Evolutionary conservation across 2,113 vertebrate species (phyloP).

Genomic region (Felis chaus): DNA sequence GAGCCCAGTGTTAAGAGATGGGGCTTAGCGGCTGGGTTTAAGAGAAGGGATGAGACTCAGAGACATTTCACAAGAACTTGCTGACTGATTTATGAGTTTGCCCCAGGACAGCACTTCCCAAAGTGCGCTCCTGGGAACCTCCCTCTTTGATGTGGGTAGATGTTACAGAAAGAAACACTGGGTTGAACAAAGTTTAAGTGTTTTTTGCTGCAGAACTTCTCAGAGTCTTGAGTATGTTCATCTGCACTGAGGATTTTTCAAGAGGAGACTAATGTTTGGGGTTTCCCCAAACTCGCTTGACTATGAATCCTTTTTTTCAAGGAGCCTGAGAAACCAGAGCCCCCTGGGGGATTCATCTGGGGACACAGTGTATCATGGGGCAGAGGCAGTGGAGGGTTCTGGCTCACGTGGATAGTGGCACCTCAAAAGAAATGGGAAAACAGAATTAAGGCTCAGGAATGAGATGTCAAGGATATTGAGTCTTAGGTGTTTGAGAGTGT

Average conservation of each 20-base stretch:
- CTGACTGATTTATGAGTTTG: slow-evolving; percentile 50
- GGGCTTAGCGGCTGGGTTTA: neutral
- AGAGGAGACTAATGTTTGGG: neutral
- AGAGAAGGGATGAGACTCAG: neutral
- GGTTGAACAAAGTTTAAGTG: neutral
- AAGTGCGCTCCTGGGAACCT: slow-evolving; percentile 17
- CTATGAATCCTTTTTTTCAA: neutral
- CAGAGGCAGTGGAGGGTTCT: neutral
- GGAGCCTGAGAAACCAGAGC: neutral
- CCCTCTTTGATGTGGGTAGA: slow-evolving; percentile 57
- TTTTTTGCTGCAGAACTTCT: neutral
- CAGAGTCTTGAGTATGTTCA: neutral
- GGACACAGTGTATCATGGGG: neutral
- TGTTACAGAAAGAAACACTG: neutral
- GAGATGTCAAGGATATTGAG: neutral
- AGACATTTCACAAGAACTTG: slow-evolving; percentile 54
- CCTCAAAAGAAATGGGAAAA: neutral
- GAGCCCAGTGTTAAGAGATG: neutral
- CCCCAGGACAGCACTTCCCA: slow-evolving; percentile 27
- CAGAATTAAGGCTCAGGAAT: neutral
- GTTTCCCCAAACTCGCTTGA: neutral
- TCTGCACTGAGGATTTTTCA: neutral
- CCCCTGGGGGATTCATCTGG: neutral
- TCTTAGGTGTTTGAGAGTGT: neutral
- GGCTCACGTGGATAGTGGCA: neutral